phyloP scores from a whole-genome alignment of 2,888 invertebrate genomes.

The Crepidodera aurea region DNA sequence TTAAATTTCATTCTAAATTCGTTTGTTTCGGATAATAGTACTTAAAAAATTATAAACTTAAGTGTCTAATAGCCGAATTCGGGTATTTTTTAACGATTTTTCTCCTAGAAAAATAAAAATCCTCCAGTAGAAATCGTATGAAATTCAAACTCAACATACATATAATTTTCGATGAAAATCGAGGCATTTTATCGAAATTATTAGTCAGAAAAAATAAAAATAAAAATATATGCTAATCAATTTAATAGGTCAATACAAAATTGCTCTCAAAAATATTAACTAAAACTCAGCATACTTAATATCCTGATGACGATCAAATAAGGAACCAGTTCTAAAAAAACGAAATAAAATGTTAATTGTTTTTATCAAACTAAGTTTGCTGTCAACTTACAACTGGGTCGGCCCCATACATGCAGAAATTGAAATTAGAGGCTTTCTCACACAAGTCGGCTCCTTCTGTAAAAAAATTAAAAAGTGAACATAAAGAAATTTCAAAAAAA shows the following conservation, averaged over 20 bases:
- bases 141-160: no score
- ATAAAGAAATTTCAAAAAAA: background rate
- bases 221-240: background rate
- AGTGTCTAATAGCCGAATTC: no score
- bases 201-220: no score
- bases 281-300: background rate
- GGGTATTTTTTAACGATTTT: no score
- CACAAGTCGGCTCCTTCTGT: conserved; percentile 51
- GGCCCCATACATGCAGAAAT: conserved; percentile 48
- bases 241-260: background rate
- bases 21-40: no score
- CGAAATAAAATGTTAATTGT: background rate
- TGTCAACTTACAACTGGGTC: conserved; percentile 49
- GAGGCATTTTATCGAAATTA: no score
- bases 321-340: conserved; percentile 49
- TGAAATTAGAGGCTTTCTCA: conserved; percentile 54
- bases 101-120: no score
- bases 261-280: no score
- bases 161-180: no score
- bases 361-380: background rate
- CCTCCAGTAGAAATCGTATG: no score
- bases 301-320: conserved; percentile 26
- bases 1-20: no score
- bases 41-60: no score
- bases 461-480: conserved; percentile 30